Evolutionary conservation across 2,797 vertebrate species (phyloP), one percentile per base, ranked within the genome.

Genomic region (Prunella strophiata): DNA sequence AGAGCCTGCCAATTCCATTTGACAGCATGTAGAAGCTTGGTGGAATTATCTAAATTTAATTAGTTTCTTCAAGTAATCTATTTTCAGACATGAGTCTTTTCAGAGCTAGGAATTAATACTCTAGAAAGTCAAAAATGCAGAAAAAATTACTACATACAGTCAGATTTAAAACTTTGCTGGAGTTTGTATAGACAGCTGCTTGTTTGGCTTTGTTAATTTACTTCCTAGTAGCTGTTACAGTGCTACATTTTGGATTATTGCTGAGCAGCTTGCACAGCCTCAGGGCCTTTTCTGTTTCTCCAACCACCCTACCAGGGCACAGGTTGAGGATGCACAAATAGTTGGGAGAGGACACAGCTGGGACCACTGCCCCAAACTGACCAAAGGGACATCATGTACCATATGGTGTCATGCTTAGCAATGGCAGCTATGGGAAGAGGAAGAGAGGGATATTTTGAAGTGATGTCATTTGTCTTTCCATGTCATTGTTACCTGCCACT

Each of bases 401-500:
- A 0, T 36, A 23, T 15, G 25, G 13, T 0, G 0, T 15, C n/a
- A 40, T 20, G 26, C 7, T 85, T n/a, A 67, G 50, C 50, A 71
- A 19, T 29, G 17, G 74, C 40, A 86, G 16, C 30, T 38, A 23
- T 1, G 13, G 17, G 12, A 79, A 59, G 23, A 78, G 36, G 10
- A 25, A 57, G 5, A 16, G 26, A 58, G 5, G 10, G 27, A 59
- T 3, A 3, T 67, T 54, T 54, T 7, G 2, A 36, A 83, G 6
- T 12, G 7, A 63, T 2, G n/a, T 5, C 2, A 0, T 34, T 77
- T 51, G 17, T 21, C 42, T 81, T 51, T 27, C 29, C n/a, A 38
- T 36, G 55, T 21, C 32, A 38, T 7, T 0, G 0, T 11, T 63
- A 34, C 0, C 1, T 1, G 4, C 13, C 23, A 40, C 2, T 3